Evolutionary conservation across 37 sponge, comb jelly and placozoan species (phyloP).

Genomic region (Bolinopsis microptera): DNA sequence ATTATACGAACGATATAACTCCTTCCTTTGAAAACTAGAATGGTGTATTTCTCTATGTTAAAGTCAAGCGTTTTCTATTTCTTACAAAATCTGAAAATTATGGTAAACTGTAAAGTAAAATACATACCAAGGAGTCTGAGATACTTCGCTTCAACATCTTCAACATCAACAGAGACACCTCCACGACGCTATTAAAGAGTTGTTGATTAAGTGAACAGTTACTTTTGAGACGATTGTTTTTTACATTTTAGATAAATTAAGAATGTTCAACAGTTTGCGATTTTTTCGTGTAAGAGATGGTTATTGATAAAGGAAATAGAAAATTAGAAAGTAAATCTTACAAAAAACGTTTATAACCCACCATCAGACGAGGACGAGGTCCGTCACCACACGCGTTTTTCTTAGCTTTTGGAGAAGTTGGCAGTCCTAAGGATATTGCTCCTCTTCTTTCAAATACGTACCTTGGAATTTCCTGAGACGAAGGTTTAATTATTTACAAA

Average conservation of each 20-base stretch:
- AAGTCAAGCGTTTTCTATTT: no score
- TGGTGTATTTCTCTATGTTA: no score
- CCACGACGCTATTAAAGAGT: slow-evolving; percentile 42
- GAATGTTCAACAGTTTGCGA: no score
- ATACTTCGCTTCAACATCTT: slow-evolving; percentile 51
- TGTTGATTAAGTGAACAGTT: no score
- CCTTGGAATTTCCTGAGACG: slow-evolving; percentile 15
- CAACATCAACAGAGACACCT: slow-evolving; percentile 48
- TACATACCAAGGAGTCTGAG: slow-evolving; percentile 31
- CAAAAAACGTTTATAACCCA: no score
- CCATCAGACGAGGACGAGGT: not conserved
- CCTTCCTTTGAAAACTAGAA: no score
- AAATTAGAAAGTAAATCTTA: not conserved
- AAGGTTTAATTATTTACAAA: not conserved
- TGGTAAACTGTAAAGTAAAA: no score
- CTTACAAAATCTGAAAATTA: no score
- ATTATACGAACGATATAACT: no score
- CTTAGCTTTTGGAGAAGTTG: slow-evolving; percentile 20
- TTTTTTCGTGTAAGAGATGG: not conserved
- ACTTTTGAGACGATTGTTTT: no score
- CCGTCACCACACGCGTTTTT: not conserved
- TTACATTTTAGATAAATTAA: no score
- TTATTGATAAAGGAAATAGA: not conserved
- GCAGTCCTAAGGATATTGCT: slow-evolving; percentile 29
- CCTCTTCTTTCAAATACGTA: slow-evolving; percentile 56